phyloP scores from a whole-genome alignment of 2,113 vertebrate species.

The Platanista minor region DNA sequence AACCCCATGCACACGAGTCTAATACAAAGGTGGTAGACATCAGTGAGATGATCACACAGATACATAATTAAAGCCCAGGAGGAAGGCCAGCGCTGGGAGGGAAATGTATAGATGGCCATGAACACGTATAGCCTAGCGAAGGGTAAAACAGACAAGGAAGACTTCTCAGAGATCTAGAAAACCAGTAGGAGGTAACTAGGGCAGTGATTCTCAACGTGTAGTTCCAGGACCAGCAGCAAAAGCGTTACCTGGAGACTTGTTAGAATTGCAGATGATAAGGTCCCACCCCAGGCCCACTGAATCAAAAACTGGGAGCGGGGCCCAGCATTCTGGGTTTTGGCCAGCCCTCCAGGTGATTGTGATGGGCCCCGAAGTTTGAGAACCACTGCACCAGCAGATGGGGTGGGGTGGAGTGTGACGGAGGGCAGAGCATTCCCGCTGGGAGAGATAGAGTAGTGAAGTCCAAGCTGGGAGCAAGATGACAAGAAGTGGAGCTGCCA shows the following conservation, averaged over 20 bases:
- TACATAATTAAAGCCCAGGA: neutral
- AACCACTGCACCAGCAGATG: neutral
- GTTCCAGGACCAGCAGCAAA: neutral
- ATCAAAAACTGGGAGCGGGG: neutral
- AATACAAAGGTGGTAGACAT: neutral
- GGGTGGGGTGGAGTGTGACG: too few relatives aligned
- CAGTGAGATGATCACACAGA: neutral
- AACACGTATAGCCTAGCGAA: rapidly evolving
- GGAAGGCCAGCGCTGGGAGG: neutral
- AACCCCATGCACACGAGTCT: neutral
- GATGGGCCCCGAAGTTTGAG: neutral
- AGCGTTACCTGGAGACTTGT: neutral
- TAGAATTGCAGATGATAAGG: neutral
- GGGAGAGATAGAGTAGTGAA: neutral
- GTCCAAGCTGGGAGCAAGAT: neutral
- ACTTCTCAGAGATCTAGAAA: neutral
- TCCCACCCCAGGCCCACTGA: neutral
- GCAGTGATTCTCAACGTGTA: neutral
- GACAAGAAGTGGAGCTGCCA: rapidly evolving
- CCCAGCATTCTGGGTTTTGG: neutral
- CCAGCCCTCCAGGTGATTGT: neutral
- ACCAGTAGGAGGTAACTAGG: neutral
- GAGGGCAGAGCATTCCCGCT: neutral
- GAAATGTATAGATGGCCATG: neutral
- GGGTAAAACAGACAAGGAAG: neutral